Evolutionary conservation across 37 sponge, comb jelly and placozoan genomes (phyloP), one percentile per base, ranked within the genome.

Genomic region (Beroe forskalii): DNA sequence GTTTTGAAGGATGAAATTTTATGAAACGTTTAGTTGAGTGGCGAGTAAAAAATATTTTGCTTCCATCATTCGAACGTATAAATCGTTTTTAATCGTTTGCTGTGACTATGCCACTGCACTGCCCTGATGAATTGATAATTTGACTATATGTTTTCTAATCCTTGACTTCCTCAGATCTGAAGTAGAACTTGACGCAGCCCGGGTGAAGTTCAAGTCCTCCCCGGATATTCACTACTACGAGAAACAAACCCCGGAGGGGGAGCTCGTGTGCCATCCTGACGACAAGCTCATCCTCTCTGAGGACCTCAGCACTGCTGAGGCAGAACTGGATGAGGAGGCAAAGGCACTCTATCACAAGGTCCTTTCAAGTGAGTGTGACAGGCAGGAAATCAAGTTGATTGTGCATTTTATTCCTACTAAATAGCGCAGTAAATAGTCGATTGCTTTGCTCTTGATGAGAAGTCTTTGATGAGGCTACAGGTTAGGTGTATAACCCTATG

Each of bases 311-410:
- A 80, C 86, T 43, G 86, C 86, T 6, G 86, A 80, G 86, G n/a
- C 40, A n/a, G 86, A 80, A 43, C 55, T 80, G 8, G 28, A 80
- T 23, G 86, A 80, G 86, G 86, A 80, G 48, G 86, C 86, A 6
- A 80, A 80, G 86, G 86, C 86, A 1, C 86, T 80, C 40, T 80
- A 80, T 30, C 86, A 80, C 86, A 80, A 80, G 42, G 86, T 80
- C 4, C 86, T 80, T 0, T 80, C 86, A 39, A 80, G 86, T 80
- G 48, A 72, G 76, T 32, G 20, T 66, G 6, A 8, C 28, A 27
- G 60, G 60, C n/a, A n/a, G n/a, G n/a, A n/a, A n/a, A n/a, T n/a
- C n/a, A 55, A 20, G 17, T 17, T 55, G 9, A 20, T 55, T 55
- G 60, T 55, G 17, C 17, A 17, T 55, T 55, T 55, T 55, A 55